A percentile compares a stretch with the other conserved stretches of the same genome.
These are phyloP conservation scores for Amphilophus citrinellus DNA, from an alignment of 2,113 vertebrate species.

Conservation along the genomic window DNA sequence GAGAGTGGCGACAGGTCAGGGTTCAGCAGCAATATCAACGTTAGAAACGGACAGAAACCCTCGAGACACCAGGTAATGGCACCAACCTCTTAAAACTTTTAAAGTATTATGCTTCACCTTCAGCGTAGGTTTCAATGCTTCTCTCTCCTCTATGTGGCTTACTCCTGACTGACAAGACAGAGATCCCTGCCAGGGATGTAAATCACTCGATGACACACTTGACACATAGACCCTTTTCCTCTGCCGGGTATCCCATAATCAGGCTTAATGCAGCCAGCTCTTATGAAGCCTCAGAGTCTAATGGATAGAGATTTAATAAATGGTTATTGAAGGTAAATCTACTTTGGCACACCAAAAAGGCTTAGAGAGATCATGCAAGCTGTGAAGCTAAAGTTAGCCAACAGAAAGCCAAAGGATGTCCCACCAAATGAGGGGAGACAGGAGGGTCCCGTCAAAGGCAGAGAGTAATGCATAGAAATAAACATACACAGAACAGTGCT, in stretches of 20 bases:
- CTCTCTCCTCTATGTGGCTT: slow-evolving; percentile 56
- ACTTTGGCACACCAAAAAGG: slow-evolving; percentile 89
- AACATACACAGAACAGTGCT: neutral
- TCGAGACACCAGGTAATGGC: slow-evolving; percentile 5
- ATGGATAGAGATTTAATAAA: slow-evolving; percentile 99
- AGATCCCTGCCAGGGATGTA: slow-evolving; percentile 71
- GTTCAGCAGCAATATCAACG: slow-evolving; percentile 16
- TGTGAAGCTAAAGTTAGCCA: slow-evolving; percentile 70
- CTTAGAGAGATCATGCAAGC: slow-evolving; percentile 73
- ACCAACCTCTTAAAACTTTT: neutral
- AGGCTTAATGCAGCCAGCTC: slow-evolving; percentile 92
- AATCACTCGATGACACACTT: slow-evolving; percentile 82
- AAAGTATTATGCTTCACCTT: slow-evolving; percentile 29
- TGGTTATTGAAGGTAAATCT: slow-evolving; percentile 98
- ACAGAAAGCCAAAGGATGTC: slow-evolving; percentile 55
- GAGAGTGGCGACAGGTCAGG: slow-evolving; percentile 25
- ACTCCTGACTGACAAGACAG: slow-evolving; percentile 73
- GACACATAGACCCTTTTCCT: slow-evolving; percentile 79
- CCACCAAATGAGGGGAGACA: slow-evolving; percentile 43
- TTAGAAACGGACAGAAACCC: neutral
- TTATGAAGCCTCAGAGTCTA: slow-evolving; percentile 87
- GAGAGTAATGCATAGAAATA: neutral
- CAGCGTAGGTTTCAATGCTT: slow-evolving; percentile 30
- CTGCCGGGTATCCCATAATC: slow-evolving; percentile 88
- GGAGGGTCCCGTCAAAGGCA: neutral